Evolutionary conservation across 37 sponge, comb jelly and placozoan genomes (phyloP), one percentile per base, ranked within the genome.

Genomic region (Beroe forskalii): DNA sequence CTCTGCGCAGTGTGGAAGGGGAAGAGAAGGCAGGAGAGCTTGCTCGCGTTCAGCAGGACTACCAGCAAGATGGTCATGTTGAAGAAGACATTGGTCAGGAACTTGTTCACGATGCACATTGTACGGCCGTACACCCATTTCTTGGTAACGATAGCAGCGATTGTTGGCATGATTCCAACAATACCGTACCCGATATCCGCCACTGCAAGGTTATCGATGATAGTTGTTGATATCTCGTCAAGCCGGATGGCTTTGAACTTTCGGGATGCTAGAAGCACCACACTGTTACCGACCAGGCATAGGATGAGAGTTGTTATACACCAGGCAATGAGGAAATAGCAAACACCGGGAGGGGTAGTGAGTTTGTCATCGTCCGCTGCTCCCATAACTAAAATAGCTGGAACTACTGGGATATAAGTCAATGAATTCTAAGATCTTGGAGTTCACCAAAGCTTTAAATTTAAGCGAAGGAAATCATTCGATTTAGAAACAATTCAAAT

Each of bases 41-140:
- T 80, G 55, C 55, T 80, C 12, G 35, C 55, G 35, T 37, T 80
- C 31, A 80, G 55, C 48, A 80, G 55, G 30, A 48, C 20, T 3
- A 80, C 86, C 28, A 80, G 86, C 55, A 80, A 27, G 24, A 37
- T 80, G 27, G 30, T 80, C 86, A 80, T 80, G 48, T 12, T 80
- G 86, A 28, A 80, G 55, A 80, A 80, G 55, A 80, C 35, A 48
- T 80, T 80, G 4, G 86, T 80, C 55, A 80, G 55, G 55, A 41
- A 35, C 40, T 80, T 80, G 86, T 80, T 80, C 0, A 22, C 86
- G 30, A 80, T n/a, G 40, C 86, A 80, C 40, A 41, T 33, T 37
- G 22, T 35, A 1, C 55, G 24, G 31, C 86, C 86, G 30, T 80
- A 80, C 1, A 44, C 4, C 86, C 86, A 80, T 24, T 24, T 3